Evolutionary conservation across 1,140 invertebrate species (phyloP), one percentile per base, ranked within the genome.

Genomic region (Globodera rostochiensis): DNA sequence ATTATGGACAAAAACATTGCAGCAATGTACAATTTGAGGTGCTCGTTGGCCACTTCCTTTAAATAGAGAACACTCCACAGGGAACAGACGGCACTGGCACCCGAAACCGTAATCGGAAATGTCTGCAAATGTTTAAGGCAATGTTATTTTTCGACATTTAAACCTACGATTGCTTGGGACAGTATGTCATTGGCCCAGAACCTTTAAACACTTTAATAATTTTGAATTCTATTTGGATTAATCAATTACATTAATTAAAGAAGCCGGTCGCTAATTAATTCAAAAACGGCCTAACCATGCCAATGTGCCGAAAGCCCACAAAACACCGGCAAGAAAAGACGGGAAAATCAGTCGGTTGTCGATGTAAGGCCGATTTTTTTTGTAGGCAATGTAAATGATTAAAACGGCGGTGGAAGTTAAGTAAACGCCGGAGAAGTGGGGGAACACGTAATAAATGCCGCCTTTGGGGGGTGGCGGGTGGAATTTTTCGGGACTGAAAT

Each of bases 361-460:
- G 7, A 92, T 64, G 84, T 73, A 85, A 45, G 82, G 86, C 13
- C 90, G 90, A 60, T 88, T 89, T 83, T 91, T 74, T 83, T 86
- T 90, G 45, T 87, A 79, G 7, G 85, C 82, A 36, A 86, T 86
- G 81, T 91, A 92, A 19, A 91, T 84, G 11, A 90, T 77, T 73
- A 88, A 90, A 71, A 92, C 91, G 70, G 69, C 8, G 47, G 57
- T 36, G 69, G 69, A 71, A 11, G 46, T 47, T 19, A 78, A 49
- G 47, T 78, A 78, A 69, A 78, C 49, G 46, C 91, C 91, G 81
- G 87, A 86, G 80, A 90, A 92, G 74, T 91, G 90, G 15, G 91
- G 88, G 87, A 92, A 92, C 8, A 91, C 90, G 84, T 91, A 92
- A 78, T 91, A 90, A 50, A 92, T 81, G 76, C 84, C 91, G 90